phyloP scores from a whole-genome alignment of 2,113 vertebrate species.

The Limnothrissa miodon region DNA sequence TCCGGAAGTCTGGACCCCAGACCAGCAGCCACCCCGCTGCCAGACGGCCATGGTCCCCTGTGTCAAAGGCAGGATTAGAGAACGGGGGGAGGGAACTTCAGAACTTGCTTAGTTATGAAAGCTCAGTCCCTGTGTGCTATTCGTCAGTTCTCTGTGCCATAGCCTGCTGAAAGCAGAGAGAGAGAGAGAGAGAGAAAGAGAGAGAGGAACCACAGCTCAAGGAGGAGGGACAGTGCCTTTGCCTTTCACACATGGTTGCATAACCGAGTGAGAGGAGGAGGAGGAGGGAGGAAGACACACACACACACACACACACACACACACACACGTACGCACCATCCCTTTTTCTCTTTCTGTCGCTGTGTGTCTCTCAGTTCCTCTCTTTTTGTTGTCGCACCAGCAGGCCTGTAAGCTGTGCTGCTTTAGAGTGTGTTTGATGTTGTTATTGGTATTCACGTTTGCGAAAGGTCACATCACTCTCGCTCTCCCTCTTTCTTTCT shows the following conservation, averaged over 20 bases:
- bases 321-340: neutral
- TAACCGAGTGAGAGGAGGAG: neutral
- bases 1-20: constrained; percentile 31
- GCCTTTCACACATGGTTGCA: constrained; percentile 14
- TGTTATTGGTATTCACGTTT: constrained; percentile 60
- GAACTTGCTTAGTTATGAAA: neutral
- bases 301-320: neutral
- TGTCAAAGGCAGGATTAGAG: neutral
- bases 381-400: neutral
- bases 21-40: neutral
- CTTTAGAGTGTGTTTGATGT: constrained; percentile 24
- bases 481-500: constrained; percentile 37
- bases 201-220: neutral
- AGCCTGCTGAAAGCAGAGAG: neutral
- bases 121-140: neutral
- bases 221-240: neutral
- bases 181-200: neutral
- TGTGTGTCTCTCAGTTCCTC: neutral
- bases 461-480: constrained; percentile 64
- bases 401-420: neutral
- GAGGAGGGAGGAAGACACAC: constrained; percentile 1
- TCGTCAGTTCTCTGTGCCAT: neutral
- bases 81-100: neutral
- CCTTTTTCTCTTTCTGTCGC: neutral
- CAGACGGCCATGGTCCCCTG: constrained; percentile 3